Evolutionary conservation across 1,140 invertebrate species (phyloP).

Genomic region (Olivierus martensii): DNA sequence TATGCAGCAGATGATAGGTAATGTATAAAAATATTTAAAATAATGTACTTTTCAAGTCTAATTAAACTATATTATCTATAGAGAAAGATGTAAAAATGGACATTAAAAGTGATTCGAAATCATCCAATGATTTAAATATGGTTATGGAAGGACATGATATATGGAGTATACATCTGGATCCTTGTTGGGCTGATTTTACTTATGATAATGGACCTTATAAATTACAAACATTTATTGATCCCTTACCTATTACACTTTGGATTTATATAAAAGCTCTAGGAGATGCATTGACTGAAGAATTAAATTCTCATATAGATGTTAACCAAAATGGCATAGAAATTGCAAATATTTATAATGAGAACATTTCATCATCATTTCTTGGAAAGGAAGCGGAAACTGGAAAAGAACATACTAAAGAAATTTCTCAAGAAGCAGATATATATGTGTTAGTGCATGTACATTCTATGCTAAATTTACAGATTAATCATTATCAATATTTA

Average conservation of each 20-base stretch:
- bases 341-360: not conserved
- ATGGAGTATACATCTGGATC: slow-evolving; percentile 76
- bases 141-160: slow-evolving; percentile 35
- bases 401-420: not conserved
- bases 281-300: not conserved
- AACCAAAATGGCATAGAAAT: slow-evolving; percentile 32
- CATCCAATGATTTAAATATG: too few relatives aligned
- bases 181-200: slow-evolving; percentile 82
- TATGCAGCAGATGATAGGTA: slow-evolving; percentile 53
- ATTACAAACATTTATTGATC: slow-evolving; percentile 75
- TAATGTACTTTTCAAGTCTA: too few relatives aligned
- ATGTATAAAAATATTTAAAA: slow-evolving; percentile 7
- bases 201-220: slow-evolving; percentile 50
- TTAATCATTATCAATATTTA: slow-evolving; percentile 86
- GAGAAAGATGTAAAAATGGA: too few relatives aligned
- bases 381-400: not conserved
- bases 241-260: slow-evolving; percentile 77
- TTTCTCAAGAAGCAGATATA: slow-evolving; percentile 10
- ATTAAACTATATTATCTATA: too few relatives aligned
- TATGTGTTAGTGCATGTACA: slow-evolving; percentile 17
- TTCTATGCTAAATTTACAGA: slow-evolving; percentile 40
- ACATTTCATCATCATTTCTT: not conserved
- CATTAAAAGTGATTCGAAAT: too few relatives aligned
- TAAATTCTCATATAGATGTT: not conserved
- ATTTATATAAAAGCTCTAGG: slow-evolving; percentile 27